phyloP scores from a whole-genome alignment of 2,888 invertebrate genomes.

The Morinoia aosen region DNA sequence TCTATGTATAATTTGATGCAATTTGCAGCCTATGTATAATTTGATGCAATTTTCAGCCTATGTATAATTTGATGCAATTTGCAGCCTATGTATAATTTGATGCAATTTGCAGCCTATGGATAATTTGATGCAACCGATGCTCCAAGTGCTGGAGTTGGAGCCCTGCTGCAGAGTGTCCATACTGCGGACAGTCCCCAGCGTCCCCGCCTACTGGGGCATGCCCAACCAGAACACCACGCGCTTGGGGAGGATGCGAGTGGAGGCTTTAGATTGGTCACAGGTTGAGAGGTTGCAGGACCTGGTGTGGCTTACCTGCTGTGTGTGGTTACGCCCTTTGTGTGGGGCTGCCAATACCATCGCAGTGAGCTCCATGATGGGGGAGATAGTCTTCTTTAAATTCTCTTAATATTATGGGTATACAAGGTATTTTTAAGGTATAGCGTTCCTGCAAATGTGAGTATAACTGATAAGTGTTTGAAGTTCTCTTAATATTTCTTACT shows the following conservation, averaged over 20 bases:
- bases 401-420: neutral
- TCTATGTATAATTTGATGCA: too few relatives aligned
- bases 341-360: neutral
- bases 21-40: too few relatives aligned
- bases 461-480: too few relatives aligned
- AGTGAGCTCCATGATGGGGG: neutral
- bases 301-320: neutral
- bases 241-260: neutral
- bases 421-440: too few relatives aligned
- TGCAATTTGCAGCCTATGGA: too few relatives aligned
- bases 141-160: conserved; percentile 20
- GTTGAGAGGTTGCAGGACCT: neutral
- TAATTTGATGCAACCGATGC: neutral
- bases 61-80: too few relatives aligned
- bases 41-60: too few relatives aligned
- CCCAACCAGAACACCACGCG: too few relatives aligned
- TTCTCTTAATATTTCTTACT: too few relatives aligned
- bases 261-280: neutral
- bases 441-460: too few relatives aligned
- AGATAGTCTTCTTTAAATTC: neutral
- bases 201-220: neutral
- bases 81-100: too few relatives aligned
- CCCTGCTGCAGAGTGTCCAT: neutral
- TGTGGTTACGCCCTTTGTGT: neutral
- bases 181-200: neutral